Evolutionary conservation across 2,888 invertebrate genomes (phyloP), one percentile per base, ranked within the genome.

Genomic region (Aphodius granarius): DNA sequence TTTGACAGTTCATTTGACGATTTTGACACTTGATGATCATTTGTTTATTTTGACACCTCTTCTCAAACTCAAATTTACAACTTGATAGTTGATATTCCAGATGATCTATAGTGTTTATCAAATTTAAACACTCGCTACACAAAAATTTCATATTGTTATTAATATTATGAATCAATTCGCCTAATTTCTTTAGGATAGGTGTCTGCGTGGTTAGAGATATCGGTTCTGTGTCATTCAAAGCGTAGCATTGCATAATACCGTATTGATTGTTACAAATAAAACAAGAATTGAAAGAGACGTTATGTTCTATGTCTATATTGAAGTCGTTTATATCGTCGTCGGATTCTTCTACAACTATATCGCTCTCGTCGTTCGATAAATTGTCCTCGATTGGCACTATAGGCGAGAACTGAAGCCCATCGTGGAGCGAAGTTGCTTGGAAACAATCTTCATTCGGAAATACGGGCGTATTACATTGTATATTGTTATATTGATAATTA

Each of bases 321-420:
- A 9, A 43, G 6, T 43, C 64, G 82, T 77, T 43, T 43, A 43
- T 43, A 72, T 85, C 86, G 6, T 85, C 86, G 75, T 86, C 86
- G 0, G 86, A 85, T 78, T 87, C 87, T 82, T 87, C 87, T 9
- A 87, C 87, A 74, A 87, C 82, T 22, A 87, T 87, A 78, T 87
- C 87, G 79, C 87, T 87, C 77, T 84, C 86, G 63, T 84, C 85
- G 78, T 85, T 85, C n/a, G 85, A 84, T 68, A 78, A 81, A 77
- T 82, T 81, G 76, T 84, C 83, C 63, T 84, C 83, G 21, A 83
- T 75, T 6, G 76, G 78, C 62, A 73, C 77, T 74, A 77, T 79
- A 66, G 78, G 78, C 2, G 74, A 2, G 75, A 79, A 79, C n/a
- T 77, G 72, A 20, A 78, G 17, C 0, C 74, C 73, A 18, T 78